These are phyloP conservation scores for Scaptomyza hsui DNA, from an alignment of 1,140 invertebrate genomes.

Conservation along the genomic window DNA sequence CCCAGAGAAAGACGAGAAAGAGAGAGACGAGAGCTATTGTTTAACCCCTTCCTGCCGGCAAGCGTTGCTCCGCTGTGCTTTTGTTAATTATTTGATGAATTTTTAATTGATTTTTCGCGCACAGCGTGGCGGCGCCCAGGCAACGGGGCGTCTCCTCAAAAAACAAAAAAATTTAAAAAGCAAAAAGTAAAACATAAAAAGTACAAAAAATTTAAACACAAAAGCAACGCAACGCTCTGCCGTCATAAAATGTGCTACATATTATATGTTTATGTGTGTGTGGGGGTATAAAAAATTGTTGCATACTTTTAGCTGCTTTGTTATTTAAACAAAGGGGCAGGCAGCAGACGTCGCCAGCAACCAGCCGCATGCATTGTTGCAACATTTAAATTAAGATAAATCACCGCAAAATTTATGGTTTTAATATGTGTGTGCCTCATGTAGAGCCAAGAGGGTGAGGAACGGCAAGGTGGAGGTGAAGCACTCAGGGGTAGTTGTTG, in stretches of 20 bases:
- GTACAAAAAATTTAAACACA: constrained; percentile 41
- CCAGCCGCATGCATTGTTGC: constrained; percentile 75
- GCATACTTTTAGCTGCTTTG: constrained; percentile 81
- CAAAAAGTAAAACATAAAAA: constrained; percentile 39
- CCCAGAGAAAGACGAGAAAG: constrained; percentile 55
- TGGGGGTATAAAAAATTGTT: constrained; percentile 53
- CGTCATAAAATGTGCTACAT: constrained; percentile 56
- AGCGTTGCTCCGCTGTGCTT: constrained; percentile 65
- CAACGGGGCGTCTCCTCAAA: constrained; percentile 8
- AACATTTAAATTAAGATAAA: constrained; percentile 84
- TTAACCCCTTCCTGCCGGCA: constrained; percentile 67
- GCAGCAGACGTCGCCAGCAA: constrained; percentile 50
- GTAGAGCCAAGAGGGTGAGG: neutral
- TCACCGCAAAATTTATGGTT: constrained; percentile 84
- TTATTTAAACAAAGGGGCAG: constrained; percentile 77
- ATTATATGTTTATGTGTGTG: constrained; percentile 3
- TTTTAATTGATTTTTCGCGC: constrained; percentile 84
- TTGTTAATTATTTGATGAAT: constrained; percentile 84
- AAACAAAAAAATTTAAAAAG: constrained; percentile 46
- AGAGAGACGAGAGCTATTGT: constrained; percentile 57
- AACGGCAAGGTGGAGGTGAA: constrained; percentile 11
- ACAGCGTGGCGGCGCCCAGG: constrained; percentile 61
- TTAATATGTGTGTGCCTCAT: constrained; percentile 66
- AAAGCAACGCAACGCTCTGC: constrained; percentile 38
- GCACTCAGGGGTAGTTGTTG: constrained; percentile 23